Percentiles rank a stretch among this genome's conserved stretches.
Evolutionary conservation across 2,113 vertebrate species (phyloP).

Genomic region (Corythaixoides concolor): DNA sequence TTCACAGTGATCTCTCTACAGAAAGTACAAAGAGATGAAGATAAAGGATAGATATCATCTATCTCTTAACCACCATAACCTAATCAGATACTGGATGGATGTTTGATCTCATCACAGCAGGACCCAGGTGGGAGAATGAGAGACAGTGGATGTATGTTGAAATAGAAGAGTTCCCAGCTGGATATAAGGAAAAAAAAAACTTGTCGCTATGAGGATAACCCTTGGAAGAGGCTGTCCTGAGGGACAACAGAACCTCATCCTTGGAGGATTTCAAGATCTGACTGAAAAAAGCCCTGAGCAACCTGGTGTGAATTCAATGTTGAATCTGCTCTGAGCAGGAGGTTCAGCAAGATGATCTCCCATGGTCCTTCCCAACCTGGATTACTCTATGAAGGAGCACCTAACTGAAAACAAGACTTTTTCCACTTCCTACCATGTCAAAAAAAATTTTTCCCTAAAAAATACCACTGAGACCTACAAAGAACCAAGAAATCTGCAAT

Average conservation of each 20-base stretch:
- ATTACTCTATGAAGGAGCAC: not conserved
- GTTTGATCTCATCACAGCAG: not conserved
- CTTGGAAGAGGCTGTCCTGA: not conserved
- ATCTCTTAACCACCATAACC: not conserved
- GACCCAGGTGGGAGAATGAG: not conserved
- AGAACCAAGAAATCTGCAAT: not conserved
- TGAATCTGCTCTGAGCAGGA: not conserved
- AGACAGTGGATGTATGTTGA: accelerated
- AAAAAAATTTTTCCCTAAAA: not conserved
- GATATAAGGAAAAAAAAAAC: not conserved
- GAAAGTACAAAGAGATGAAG: not conserved
- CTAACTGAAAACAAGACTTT: not conserved
- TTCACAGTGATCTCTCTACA: not conserved
- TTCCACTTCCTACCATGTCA: not conserved
- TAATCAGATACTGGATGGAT: not conserved
- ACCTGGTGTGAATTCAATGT: not conserved
- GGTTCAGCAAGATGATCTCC: not conserved
- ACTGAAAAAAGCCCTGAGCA: not conserved
- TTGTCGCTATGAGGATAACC: not conserved
- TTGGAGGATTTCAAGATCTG: not conserved
- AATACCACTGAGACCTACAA: not conserved
- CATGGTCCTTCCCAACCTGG: not conserved
- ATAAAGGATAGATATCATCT: not conserved
- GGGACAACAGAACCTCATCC: not conserved
- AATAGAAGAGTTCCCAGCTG: not conserved